Evolutionary conservation across 2,113 vertebrate species (phyloP), one percentile per base, ranked within the genome.

Genomic region (Syngnathus typhle): DNA sequence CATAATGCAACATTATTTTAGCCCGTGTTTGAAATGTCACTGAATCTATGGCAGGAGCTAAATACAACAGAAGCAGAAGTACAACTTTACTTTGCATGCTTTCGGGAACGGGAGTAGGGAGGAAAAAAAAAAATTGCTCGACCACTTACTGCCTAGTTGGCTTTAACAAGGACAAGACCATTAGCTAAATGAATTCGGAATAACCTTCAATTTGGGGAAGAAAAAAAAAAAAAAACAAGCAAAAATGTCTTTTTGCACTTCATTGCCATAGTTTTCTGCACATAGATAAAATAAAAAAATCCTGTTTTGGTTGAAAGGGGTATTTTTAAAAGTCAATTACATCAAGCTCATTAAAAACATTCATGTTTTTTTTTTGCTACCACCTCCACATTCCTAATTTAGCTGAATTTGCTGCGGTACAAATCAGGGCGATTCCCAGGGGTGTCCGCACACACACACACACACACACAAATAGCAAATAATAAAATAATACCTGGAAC

Each of bases 401-500:
- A 32, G 71, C 71, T 78, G 70, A 72, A 73, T 81, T 74, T 69
- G 60, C 46, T 73, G 64, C 44, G 63, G 69, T 72, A 61, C 59
- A 67, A 72, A 71, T 75, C 49, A 68, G 60, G 64, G 79, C 61
- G 54, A 43, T 43, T 75, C 83, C 75, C 75, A 63, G 12, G 49
- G 72, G 75, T 71, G 68, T 60, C 74, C 68, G 49, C 18, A 32
- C 19, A 72, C 74, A 72, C 60, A 46, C 65, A 81, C 52, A 77
- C 64, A 75, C 72, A 51, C 43, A 63, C 49, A n/a, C 27, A 5
- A 62, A 62, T 39, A 54, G 36, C 52, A 55, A 58, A 47, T 72
- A 71, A 76, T 69, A 52, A 84, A 87, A 79, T 74, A 84, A 82
- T 70, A 78, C 80, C 86, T 65, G 64, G 59, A 82, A 82, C 76